phyloP scores from a whole-genome alignment of 2,888 invertebrate species.

The Syrphus vitripennis region DNA sequence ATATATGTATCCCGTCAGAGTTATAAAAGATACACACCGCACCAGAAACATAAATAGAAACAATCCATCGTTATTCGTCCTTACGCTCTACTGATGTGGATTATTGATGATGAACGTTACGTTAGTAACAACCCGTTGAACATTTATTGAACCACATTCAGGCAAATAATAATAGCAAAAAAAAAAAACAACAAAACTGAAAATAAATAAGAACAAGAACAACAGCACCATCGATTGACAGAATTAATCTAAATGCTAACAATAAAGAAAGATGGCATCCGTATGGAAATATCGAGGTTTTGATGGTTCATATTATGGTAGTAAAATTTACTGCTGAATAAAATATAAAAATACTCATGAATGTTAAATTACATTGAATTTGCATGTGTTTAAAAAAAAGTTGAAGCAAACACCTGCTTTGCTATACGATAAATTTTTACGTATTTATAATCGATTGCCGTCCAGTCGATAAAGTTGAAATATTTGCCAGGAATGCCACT shows the following conservation, averaged over 20 bases:
- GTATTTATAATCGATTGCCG: too few relatives aligned
- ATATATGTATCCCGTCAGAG: slow-evolving; percentile 15
- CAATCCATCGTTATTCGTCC: slow-evolving; percentile 56
- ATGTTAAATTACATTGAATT: not conserved
- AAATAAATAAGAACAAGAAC: not conserved
- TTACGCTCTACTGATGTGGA: slow-evolving; percentile 63
- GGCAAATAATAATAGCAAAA: not conserved
- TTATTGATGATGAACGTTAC: slow-evolving; percentile 64
- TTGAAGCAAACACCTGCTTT: too few relatives aligned
- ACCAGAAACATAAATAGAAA: slow-evolving; percentile 58
- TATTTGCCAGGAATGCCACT: too few relatives aligned
- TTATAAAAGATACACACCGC: slow-evolving; percentile 34
- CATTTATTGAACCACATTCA: slow-evolving; percentile 52
- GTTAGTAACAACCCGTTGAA: slow-evolving; percentile 62
- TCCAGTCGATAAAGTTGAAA: too few relatives aligned
- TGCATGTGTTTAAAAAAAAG: too few relatives aligned
- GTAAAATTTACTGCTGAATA: not conserved
- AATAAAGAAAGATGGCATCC: not conserved
- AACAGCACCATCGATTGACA: slow-evolving; percentile 1
- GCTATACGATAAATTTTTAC: too few relatives aligned
- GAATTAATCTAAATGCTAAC: slow-evolving; percentile 29
- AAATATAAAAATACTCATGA: not conserved
- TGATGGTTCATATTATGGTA: not conserved
- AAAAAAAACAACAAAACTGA: not conserved
- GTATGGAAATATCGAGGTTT: not conserved